phyloP scores from a whole-genome alignment of 2,797 vertebrate species.

The Fratercula arctica region DNA sequence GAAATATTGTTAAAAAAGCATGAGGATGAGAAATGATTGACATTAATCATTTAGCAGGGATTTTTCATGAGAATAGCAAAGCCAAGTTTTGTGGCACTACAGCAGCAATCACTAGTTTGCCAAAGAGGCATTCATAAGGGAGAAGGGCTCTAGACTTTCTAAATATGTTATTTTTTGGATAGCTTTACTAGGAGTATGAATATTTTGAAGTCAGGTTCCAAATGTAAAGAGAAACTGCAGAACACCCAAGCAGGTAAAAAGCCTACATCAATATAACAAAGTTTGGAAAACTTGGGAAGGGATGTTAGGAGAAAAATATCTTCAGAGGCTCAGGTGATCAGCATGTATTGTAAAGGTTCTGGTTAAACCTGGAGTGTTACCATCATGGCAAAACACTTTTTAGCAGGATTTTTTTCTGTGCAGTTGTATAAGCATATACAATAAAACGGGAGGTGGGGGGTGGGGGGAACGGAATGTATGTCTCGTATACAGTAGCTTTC shows the following conservation, averaged over 20 bases:
- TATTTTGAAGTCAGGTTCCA: neutral
- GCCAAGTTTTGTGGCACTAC: neutral
- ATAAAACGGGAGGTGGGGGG: neutral
- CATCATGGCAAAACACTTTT: neutral
- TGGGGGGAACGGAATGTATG: accelerated
- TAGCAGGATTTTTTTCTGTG: neutral
- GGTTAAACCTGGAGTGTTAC: neutral
- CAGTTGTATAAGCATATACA: neutral
- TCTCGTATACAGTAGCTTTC: neutral
- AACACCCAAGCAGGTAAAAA: neutral
- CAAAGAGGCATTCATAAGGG: neutral
- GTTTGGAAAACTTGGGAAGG: neutral
- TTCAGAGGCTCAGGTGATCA: neutral
- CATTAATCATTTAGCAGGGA: neutral
- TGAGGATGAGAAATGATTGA: neutral
- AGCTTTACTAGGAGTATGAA: neutral
- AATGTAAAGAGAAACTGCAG: neutral
- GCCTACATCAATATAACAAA: neutral
- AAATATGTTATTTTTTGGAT: neutral
- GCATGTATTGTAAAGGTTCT: neutral
- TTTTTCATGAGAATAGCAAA: neutral
- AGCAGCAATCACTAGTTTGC: neutral
- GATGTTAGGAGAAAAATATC: neutral
- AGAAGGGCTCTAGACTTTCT: neutral
- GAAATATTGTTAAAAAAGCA: neutral